A percentile compares a stretch with the other conserved stretches of the same genome.
phyloP scores from a whole-genome alignment of 2,888 invertebrate species.

The Automeris io region DNA sequence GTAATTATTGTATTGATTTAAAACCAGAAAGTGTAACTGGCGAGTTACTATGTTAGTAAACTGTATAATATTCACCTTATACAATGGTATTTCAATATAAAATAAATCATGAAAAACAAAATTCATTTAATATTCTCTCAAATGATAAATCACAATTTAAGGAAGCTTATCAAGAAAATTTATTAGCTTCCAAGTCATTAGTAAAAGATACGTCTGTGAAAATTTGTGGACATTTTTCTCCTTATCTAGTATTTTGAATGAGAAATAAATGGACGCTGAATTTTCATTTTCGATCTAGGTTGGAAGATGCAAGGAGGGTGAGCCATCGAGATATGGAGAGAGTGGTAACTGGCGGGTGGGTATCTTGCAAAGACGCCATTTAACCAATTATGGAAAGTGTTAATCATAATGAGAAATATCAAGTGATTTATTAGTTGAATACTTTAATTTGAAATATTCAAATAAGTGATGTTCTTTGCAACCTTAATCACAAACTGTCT shows the following conservation, averaged over 20 bases:
- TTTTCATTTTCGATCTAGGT: constrained; percentile 76
- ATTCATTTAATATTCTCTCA: constrained; percentile 3
- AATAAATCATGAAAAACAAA: not conserved
- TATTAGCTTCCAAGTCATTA: constrained; percentile 32
- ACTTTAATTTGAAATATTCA: constrained; percentile 1
- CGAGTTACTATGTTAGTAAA: too few relatives aligned
- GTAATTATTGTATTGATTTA: too few relatives aligned
- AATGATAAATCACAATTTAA: constrained; percentile 14
- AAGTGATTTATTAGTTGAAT: constrained; percentile 13
- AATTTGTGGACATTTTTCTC: constrained; percentile 57
- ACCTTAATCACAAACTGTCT: too few relatives aligned
- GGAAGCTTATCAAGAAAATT: constrained; percentile 22
- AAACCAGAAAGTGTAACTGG: too few relatives aligned
- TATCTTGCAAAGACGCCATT: constrained; percentile 42
- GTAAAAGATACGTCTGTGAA: constrained; percentile 36
- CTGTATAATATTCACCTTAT: not conserved
- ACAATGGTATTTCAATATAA: not conserved
- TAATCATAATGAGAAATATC: constrained; percentile 6
- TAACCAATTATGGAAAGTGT: constrained; percentile 14
- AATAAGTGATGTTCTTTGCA: too few relatives aligned
- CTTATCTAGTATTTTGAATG: constrained; percentile 49
- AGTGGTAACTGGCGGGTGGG: constrained; percentile 73
- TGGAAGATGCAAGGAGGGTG: constrained; percentile 63
- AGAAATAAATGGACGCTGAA: constrained; percentile 65
- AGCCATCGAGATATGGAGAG: constrained; percentile 53